These are phyloP conservation scores for Eupeodes luniger DNA, from an alignment of 2,888 invertebrate species.

Conservation along the genomic window DNA sequence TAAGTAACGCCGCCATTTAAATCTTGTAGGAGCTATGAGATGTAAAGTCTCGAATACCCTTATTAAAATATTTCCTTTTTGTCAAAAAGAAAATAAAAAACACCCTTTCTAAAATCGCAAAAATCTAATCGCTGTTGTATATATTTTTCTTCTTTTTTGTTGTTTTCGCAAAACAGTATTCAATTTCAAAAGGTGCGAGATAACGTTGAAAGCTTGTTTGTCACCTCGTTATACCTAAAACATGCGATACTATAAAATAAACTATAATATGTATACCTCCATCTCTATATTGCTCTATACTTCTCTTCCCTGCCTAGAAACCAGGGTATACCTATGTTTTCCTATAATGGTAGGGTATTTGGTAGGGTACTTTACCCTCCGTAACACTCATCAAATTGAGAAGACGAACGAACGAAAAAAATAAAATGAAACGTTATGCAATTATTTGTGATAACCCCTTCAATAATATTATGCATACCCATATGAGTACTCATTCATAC, in stretches of 20 bases:
- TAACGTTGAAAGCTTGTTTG: constrained; percentile 14
- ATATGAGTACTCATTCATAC: constrained; percentile 9
- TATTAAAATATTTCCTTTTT: neutral
- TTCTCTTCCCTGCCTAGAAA: neutral
- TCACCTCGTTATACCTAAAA: constrained; percentile 23
- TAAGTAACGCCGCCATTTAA: too few species aligned
- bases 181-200: constrained; percentile 18
- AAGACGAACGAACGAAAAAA: neutral
- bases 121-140: neutral
- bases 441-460: constrained; percentile 62
- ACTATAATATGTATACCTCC: neutral
- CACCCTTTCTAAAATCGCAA: neutral
- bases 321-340: too few species aligned
- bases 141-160: neutral
- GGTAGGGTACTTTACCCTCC: neutral
- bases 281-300: neutral
- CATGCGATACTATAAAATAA: neutral
- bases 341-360: neutral
- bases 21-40: too few species aligned
- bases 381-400: neutral
- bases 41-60: too few species aligned
- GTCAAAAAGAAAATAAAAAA: neutral
- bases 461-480: constrained; percentile 13
- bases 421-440: constrained; percentile 42
- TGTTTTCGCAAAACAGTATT: neutral